Conservation (phyloP, 2,113 vertebrate species). For the Oenanthe melanoleuca region DNA sequence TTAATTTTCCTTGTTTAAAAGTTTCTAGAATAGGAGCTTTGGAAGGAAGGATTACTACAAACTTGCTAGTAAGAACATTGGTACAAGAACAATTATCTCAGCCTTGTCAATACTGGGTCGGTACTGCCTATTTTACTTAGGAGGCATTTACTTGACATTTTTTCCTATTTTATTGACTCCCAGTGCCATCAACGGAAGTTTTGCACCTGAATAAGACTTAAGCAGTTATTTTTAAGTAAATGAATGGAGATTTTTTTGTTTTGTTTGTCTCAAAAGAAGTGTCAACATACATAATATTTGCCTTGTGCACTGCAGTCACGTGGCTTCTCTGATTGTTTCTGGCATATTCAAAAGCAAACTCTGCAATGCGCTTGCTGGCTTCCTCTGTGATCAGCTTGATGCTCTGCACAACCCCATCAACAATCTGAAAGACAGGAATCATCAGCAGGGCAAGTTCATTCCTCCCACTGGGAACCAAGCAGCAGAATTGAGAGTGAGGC, state of each 20-base stretch:
- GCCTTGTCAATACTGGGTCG: neutral
- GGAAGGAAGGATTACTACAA: neutral
- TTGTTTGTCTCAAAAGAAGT: neutral
- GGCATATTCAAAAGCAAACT: slow-evolving; percentile 95
- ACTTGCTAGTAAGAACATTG: neutral
- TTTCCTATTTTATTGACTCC: neutral
- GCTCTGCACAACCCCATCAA: slow-evolving; percentile 95
- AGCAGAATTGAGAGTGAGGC: neutral
- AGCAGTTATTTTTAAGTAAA: neutral
- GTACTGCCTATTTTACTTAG: neutral
- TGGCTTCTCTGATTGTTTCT: slow-evolving; percentile 90
- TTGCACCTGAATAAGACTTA: neutral
- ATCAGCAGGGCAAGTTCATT: neutral
- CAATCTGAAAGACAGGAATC: slow-evolving; percentile 82
- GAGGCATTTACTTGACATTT: neutral
- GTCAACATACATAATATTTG: slow-evolving; percentile 92
- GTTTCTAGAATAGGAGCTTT: neutral
- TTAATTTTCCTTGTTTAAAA: neutral
- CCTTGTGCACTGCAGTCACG: slow-evolving; percentile 95
- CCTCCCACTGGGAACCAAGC: neutral
- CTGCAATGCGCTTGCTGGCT: slow-evolving; percentile 91
- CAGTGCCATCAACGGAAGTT: neutral
- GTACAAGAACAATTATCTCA: neutral
- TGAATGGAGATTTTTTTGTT: neutral
- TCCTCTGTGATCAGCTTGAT: slow-evolving; percentile 96